These are phyloP conservation scores for Ptychadena robeensis DNA, from an alignment of 2,797 vertebrate genomes.

Conservation along the genomic window DNA sequence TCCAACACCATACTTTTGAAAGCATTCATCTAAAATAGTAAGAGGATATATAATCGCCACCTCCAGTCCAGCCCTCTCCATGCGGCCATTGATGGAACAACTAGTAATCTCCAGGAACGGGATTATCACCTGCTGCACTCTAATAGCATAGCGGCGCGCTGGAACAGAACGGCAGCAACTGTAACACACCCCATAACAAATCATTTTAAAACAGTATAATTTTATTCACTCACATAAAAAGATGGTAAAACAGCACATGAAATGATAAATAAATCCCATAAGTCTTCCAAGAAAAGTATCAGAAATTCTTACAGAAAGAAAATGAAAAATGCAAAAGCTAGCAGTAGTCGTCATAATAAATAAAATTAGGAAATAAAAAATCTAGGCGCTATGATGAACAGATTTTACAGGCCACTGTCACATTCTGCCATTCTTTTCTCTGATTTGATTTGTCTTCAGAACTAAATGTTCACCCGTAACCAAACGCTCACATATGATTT, in stretches of 20 bases:
- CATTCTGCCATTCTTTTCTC: background rate
- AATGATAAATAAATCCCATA: slow-evolving; percentile 10
- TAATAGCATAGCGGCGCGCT: background rate
- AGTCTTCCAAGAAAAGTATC: slow-evolving; percentile 1
- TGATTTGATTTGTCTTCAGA: background rate
- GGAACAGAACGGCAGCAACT: background rate
- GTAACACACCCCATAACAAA: slow-evolving; percentile 9
- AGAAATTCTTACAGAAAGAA: slow-evolving; percentile 1
- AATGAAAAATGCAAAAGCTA: background rate
- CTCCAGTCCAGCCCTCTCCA: background rate
- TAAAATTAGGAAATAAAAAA: slow-evolving; percentile 1
- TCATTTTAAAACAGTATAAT: slow-evolving; percentile 15
- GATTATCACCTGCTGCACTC: background rate
- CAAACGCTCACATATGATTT: background rate
- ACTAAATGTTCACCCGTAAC: background rate
- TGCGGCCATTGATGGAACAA: background rate
- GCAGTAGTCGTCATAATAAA: slow-evolving; percentile 3
- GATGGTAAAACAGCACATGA: slow-evolving; percentile 11
- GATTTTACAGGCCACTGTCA: background rate
- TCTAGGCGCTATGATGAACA: background rate
- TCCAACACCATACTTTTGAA: background rate
- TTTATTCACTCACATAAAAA: slow-evolving; percentile 12
- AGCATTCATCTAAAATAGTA: background rate
- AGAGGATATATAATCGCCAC: background rate
- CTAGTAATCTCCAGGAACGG: background rate